Evolutionary conservation across 2,888 invertebrate species (phyloP).

Genomic region (Synergus gifuensis): DNA sequence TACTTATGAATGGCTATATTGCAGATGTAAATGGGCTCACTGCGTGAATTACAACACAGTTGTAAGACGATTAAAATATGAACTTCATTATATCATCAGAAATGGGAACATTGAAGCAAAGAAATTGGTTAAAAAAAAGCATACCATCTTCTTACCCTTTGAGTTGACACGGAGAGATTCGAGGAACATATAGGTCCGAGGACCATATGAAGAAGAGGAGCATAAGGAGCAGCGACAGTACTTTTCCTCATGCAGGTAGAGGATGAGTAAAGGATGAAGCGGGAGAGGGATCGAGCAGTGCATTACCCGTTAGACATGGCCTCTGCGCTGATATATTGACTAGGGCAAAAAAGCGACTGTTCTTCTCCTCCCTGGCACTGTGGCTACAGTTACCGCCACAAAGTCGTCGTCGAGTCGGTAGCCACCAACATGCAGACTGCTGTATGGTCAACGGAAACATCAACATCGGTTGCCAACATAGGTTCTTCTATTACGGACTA

Average conservation of each 20-base stretch:
- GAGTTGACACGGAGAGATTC: not conserved
- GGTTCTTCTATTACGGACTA: not conserved
- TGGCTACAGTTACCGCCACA: slow-evolving; percentile 53
- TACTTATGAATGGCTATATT: no score
- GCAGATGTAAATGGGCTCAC: no score
- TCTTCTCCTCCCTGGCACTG: slow-evolving; percentile 67
- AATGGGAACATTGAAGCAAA: not conserved
- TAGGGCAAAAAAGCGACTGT: slow-evolving; percentile 73
- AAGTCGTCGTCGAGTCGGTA: slow-evolving; percentile 50
- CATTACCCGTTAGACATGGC: slow-evolving; percentile 76
- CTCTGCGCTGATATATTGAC: slow-evolving; percentile 75
- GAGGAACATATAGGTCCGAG: not conserved
- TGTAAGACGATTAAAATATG: not conserved
- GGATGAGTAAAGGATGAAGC: slow-evolving; percentile 8
- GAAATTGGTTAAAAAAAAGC: not conserved
- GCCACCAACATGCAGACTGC: slow-evolving; percentile 17
- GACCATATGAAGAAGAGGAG: not conserved
- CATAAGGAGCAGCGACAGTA: slow-evolving; percentile 12
- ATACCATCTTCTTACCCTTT: not conserved
- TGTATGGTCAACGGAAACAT: not conserved
- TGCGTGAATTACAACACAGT: not conserved
- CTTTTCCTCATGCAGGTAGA: slow-evolving; percentile 6
- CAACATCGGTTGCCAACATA: not conserved
- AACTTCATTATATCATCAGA: not conserved
- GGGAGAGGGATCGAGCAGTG: slow-evolving; percentile 67